Percentiles rank a stretch among this genome's conserved stretches.
These are phyloP conservation scores for Ectemnius lituratus DNA, from an alignment of 2,888 invertebrate species.

Conservation along the genomic window DNA sequence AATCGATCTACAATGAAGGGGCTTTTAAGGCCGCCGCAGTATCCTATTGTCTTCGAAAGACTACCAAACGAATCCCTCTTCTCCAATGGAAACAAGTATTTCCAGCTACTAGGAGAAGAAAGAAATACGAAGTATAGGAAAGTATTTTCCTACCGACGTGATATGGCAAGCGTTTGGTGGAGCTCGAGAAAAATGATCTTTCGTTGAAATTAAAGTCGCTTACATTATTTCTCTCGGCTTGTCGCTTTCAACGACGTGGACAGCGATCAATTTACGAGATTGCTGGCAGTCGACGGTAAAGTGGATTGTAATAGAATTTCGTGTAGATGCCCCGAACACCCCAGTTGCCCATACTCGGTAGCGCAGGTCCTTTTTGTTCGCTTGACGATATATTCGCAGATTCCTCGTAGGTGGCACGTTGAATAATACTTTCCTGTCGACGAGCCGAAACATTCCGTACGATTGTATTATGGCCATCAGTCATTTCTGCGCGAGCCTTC, in stretches of 20 bases:
- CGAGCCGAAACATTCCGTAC: slow-evolving; percentile 50
- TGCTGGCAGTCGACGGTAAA: background rate
- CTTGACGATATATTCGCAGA: background rate
- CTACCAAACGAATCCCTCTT: slow-evolving; percentile 37
- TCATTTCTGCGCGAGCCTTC: slow-evolving; percentile 44
- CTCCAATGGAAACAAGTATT: background rate
- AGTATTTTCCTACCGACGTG: slow-evolving; percentile 7
- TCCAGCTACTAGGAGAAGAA: too few relatives aligned
- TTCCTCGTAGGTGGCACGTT: slow-evolving; percentile 41
- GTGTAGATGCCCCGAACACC: too few relatives aligned
- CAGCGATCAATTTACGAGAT: slow-evolving; percentile 6
- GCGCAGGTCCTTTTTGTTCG: slow-evolving; percentile 3
- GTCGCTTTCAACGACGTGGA: background rate
- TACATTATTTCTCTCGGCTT: slow-evolving; percentile 5
- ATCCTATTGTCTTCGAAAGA: slow-evolving; percentile 57
- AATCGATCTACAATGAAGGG: slow-evolving; percentile 67
- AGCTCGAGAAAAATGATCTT: slow-evolving; percentile 15
- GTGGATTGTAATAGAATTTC: slow-evolving; percentile 23
- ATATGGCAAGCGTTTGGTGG: background rate
- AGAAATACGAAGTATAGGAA: too few relatives aligned
- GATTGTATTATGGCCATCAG: slow-evolving; percentile 43
- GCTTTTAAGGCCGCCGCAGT: slow-evolving; percentile 69
- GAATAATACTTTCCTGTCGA: slow-evolving; percentile 49
- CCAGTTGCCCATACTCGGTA: background rate
- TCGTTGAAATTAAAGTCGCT: slow-evolving; percentile 6